Evolutionary conservation across 2,797 vertebrate genomes (phyloP).

Genomic region (Labroides dimidiatus): DNA sequence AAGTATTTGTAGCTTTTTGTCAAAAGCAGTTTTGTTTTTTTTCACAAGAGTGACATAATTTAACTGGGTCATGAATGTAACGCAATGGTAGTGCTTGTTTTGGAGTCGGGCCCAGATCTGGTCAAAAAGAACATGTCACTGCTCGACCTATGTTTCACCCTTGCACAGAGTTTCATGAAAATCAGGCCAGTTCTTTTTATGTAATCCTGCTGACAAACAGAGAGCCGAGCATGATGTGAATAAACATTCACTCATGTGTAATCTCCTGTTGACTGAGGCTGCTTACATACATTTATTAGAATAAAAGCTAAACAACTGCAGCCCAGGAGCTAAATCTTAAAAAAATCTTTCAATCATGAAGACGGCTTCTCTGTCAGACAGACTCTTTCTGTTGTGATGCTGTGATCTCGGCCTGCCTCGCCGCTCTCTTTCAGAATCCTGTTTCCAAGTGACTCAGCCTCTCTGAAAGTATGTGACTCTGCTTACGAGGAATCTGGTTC

Average conservation of each 20-base stretch:
- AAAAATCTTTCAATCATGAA: constrained; percentile 16
- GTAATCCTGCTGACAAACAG: constrained; percentile 1
- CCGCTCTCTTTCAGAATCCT: constrained; percentile 22
- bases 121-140: not conserved
- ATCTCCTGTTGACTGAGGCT: not conserved
- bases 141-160: not conserved
- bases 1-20: too few species aligned
- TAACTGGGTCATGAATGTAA: not conserved
- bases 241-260: not conserved
- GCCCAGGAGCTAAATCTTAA: not conserved
- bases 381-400: constrained; percentile 39
- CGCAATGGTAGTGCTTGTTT: not conserved
- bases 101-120: not conserved
- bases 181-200: not conserved
- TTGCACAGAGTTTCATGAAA: not conserved
- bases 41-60: not conserved
- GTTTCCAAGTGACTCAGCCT: constrained; percentile 54
- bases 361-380: constrained; percentile 20
- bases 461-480: constrained; percentile 40
- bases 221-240: not conserved
- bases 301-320: constrained; percentile 5
- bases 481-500: constrained; percentile 47
- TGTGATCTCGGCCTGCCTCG: not conserved
- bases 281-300: not conserved
- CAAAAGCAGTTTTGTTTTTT: too few species aligned